Conservation (phyloP, 1,140 invertebrate genomes). For the Anagrus nilaparvatae region DNA sequence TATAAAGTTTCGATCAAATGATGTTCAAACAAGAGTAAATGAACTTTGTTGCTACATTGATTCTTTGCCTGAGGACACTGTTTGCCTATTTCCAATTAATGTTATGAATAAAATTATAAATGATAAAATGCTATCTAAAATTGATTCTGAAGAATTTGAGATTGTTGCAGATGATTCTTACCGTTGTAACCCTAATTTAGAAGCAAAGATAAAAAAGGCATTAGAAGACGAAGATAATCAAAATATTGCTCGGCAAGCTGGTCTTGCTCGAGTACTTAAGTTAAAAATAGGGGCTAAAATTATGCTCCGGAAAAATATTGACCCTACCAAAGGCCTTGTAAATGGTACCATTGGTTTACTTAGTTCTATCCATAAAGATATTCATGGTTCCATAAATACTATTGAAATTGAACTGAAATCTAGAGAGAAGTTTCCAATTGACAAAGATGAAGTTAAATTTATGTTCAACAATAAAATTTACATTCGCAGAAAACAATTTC, state of each 20-base stretch:
- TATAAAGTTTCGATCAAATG: conserved; percentile 12
- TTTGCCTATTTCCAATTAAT: conserved; percentile 20
- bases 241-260: conserved; percentile 12
- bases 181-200: conserved; percentile 13
- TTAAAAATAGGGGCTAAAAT: conserved; percentile 26
- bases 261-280: conserved; percentile 15
- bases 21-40: conserved; percentile 11
- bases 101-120: conserved; percentile 18
- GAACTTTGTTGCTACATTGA: conserved; percentile 17
- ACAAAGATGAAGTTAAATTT: conserved; percentile 21
- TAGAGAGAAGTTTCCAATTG: conserved; percentile 9
- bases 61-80: conserved; percentile 14
- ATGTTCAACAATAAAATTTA: conserved; percentile 25
- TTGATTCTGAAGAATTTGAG: conserved; percentile 19
- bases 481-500: conserved; percentile 32
- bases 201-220: conserved; percentile 16
- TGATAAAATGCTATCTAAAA: conserved; percentile 18
- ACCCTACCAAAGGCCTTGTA: conserved; percentile 23
- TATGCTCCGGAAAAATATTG: conserved; percentile 30
- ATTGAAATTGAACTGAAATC: neutral
- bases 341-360: conserved; percentile 24
- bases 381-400: neutral
- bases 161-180: conserved; percentile 19
- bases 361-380: conserved; percentile 9
- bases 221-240: conserved; percentile 14